Evolutionary conservation across 2,888 invertebrate genomes (phyloP).

Genomic region (Hyposoter didymator): DNA sequence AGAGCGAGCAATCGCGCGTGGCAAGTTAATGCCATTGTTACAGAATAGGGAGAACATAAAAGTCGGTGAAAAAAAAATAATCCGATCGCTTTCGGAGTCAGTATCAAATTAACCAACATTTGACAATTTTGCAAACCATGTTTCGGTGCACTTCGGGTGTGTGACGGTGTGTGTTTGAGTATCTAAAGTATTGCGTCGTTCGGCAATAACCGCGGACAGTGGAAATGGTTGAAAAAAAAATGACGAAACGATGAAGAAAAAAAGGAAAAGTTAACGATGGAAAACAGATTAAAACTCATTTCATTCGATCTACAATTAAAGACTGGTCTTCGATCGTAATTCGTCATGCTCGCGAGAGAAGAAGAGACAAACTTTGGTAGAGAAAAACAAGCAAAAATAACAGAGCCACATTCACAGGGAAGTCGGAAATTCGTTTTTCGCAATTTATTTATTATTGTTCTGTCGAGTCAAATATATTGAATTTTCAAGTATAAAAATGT

Average conservation of each 20-base stretch:
- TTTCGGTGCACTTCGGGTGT: not conserved
- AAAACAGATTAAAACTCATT: slow-evolving; percentile 35
- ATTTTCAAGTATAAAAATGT: not conserved
- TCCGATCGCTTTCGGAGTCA: slow-evolving; percentile 67
- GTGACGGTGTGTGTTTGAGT: slow-evolving; percentile 2
- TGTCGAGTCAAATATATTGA: not conserved
- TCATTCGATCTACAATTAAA: slow-evolving; percentile 54
- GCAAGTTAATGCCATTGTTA: slow-evolving; percentile 25
- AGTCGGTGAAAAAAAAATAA: slow-evolving; percentile 1
- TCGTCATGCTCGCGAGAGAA: slow-evolving; percentile 55
- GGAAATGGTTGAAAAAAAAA: not conserved
- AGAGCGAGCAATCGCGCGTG: slow-evolving; percentile 32
- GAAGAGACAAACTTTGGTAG: slow-evolving; percentile 40
- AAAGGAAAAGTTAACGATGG: slow-evolving; percentile 15
- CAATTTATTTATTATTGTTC: slow-evolving; percentile 24
- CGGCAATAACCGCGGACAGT: not conserved
- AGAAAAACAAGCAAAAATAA: not conserved
- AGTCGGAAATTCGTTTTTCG: slow-evolving; percentile 31
- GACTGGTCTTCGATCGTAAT: slow-evolving; percentile 64
- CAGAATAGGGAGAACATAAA: slow-evolving; percentile 28
- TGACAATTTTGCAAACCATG: slow-evolving; percentile 14
- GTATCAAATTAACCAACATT: slow-evolving; percentile 64
- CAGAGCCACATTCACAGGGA: slow-evolving; percentile 20
- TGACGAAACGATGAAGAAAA: not conserved
- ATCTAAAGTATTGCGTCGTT: slow-evolving; percentile 9